These are phyloP conservation scores for Parazoanthus darwini DNA, from an alignment of 92 coral and sea anemone genomes.

Conservation along the genomic window DNA sequence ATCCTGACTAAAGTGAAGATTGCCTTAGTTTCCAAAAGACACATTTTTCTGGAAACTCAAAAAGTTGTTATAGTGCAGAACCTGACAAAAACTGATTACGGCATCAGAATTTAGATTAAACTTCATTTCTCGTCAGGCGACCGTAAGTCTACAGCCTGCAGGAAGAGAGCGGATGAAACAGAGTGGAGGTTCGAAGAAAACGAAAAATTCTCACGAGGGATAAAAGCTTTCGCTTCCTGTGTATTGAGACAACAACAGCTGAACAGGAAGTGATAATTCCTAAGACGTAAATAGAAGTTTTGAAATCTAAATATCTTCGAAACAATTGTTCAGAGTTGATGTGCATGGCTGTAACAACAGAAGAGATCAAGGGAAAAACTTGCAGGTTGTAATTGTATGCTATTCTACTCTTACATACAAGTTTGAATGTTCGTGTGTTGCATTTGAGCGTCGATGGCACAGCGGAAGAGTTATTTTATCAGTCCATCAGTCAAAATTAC, in stretches of 20 bases:
- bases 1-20: background rate
- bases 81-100: background rate
- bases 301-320: background rate
- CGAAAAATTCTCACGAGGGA: background rate
- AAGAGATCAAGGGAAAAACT: background rate
- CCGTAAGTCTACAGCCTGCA: background rate
- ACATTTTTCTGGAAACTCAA: no score
- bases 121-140: background rate
- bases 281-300: background rate
- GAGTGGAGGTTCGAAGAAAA: background rate
- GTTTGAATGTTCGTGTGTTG: no score
- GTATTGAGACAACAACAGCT: background rate
- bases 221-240: background rate
- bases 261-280: background rate
- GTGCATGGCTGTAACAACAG: background rate
- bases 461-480: no score
- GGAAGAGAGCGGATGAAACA: background rate
- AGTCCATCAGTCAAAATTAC: no score
- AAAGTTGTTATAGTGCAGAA: background rate
- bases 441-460: no score
- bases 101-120: no score
- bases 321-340: background rate
- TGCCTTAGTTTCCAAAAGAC: background rate
- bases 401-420: no score
- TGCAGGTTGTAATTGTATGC: no score